These are phyloP conservation scores for Orthochromis malagaraziensis DNA, from an alignment of 2,113 vertebrate species.

Conservation along the genomic window DNA sequence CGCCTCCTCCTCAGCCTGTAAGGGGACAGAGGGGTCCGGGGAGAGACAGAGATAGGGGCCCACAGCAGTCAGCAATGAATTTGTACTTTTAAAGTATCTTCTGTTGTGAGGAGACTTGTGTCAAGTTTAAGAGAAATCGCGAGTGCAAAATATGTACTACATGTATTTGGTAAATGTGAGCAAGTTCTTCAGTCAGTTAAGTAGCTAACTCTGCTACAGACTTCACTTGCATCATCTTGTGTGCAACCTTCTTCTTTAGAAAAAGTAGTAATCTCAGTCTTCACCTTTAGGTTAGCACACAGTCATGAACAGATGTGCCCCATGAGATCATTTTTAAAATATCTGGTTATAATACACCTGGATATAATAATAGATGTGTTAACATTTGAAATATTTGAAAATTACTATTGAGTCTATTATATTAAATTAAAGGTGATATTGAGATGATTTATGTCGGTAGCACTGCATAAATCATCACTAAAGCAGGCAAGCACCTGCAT, in stretches of 20 bases:
- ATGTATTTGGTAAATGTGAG: background rate
- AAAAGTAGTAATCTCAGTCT: background rate
- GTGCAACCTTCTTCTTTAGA: background rate
- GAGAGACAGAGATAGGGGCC: background rate
- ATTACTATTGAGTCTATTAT: background rate
- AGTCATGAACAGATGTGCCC: background rate
- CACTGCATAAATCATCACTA: background rate
- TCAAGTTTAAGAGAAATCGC: background rate
- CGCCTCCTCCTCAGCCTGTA: slow-evolving; percentile 84
- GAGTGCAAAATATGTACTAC: background rate
- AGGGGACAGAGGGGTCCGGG: background rate
- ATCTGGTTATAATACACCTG: background rate
- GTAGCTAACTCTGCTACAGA: background rate
- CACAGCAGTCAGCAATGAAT: background rate
- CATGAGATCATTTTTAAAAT: background rate
- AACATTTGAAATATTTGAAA: background rate
- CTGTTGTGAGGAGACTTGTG: background rate
- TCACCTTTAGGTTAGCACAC: background rate
- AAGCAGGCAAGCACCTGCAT: background rate
- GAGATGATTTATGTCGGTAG: background rate
- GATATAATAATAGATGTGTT: background rate
- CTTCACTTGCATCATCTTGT: background rate
- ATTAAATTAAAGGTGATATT: background rate
- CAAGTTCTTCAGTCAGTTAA: background rate
- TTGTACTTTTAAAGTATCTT: background rate